Evolutionary conservation across 2,888 invertebrate genomes (phyloP).

Genomic region (Ornithoptera alexandrae): DNA sequence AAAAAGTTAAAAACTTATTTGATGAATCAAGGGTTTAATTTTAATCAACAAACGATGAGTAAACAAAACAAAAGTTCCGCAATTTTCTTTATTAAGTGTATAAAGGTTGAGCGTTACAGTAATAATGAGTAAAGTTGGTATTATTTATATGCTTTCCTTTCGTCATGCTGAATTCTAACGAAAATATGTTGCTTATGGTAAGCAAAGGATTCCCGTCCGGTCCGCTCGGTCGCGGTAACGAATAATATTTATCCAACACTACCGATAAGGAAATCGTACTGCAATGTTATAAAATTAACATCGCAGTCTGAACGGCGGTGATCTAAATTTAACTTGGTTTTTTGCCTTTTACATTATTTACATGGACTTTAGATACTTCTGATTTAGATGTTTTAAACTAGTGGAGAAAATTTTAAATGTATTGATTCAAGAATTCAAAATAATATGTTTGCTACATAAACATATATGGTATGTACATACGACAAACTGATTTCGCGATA

Average conservation of each 20-base stretch:
- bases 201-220: slow-evolving; percentile 41
- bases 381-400: background rate
- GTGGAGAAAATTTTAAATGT: background rate
- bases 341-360: background rate
- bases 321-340: slow-evolving; percentile 1
- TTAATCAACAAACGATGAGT: too few relatives aligned
- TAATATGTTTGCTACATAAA: background rate
- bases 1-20: too few relatives aligned
- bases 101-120: too few relatives aligned
- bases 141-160: background rate
- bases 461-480: background rate
- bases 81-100: too few relatives aligned
- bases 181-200: slow-evolving; percentile 10
- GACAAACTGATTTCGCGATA: slow-evolving; percentile 15
- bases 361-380: background rate
- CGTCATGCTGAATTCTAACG: background rate
- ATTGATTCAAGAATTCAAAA: background rate
- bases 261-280: slow-evolving; percentile 31
- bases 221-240: slow-evolving; percentile 24
- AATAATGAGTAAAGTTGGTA: too few relatives aligned
- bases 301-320: slow-evolving; percentile 22
- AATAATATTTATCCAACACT: slow-evolving; percentile 25
- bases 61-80: too few relatives aligned
- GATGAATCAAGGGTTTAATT: too few relatives aligned
- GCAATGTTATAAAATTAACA: slow-evolving; percentile 23